Percentiles rank a stretch among this genome's conserved stretches.
phyloP scores from a whole-genome alignment of 1,140 invertebrate species.

The Brachionus manjavacas region DNA sequence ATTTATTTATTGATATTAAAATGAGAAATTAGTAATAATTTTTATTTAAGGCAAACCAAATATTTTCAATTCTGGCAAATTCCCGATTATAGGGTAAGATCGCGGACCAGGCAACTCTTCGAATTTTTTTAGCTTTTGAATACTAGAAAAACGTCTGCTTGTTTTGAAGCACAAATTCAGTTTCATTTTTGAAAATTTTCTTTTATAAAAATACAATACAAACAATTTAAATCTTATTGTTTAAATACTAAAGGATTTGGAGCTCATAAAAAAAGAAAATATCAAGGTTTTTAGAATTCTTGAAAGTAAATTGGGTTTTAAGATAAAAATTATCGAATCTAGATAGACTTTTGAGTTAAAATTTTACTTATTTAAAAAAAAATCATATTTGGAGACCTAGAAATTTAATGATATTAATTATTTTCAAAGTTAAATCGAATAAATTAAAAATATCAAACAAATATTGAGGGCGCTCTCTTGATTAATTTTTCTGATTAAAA shows the following conservation, averaged over 20 bases:
- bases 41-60: not conserved
- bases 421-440: not conserved
- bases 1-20: not conserved
- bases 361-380: not conserved
- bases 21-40: not conserved
- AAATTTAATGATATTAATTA: not conserved
- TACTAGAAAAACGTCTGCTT: not conserved
- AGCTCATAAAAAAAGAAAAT: not conserved
- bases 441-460: not conserved
- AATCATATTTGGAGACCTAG: not conserved
- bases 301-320: not conserved
- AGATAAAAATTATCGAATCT: not conserved
- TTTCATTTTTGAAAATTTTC: not conserved
- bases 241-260: not conserved
- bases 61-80: not conserved
- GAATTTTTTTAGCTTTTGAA: not conserved
- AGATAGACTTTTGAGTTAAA: not conserved
- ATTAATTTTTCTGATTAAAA: not conserved
- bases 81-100: constrained; percentile 1
- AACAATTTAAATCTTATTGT: not conserved
- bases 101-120: constrained; percentile 24
- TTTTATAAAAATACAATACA: not conserved
- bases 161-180: not conserved
- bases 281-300: not conserved
- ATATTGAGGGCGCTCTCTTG: not conserved